Percentiles rank a stretch among this genome's conserved stretches.
phyloP scores from a whole-genome alignment of 2,888 invertebrate species.

The Galeopsomyia nigrocyanea region DNA sequence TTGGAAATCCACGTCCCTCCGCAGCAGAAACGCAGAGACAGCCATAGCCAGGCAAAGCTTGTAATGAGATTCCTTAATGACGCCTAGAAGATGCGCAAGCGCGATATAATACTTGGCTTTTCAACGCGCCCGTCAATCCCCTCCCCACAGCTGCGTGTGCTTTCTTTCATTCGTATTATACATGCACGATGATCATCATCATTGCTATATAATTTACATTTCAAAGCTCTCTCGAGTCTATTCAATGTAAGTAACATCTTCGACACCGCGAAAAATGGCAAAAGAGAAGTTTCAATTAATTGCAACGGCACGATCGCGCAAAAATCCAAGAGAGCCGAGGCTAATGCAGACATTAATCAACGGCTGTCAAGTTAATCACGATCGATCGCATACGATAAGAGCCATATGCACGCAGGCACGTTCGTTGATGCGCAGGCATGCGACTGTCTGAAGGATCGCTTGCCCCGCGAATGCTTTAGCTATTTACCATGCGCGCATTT shows the following conservation, averaged over 20 bases:
- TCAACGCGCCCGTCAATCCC: slow-evolving; percentile 19
- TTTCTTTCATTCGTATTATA: background rate
- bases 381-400: slow-evolving; percentile 35
- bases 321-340: slow-evolving; percentile 17
- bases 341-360: slow-evolving; percentile 42
- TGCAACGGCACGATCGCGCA: background rate
- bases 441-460: slow-evolving; percentile 37
- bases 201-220: too few species aligned
- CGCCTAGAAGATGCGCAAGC: slow-evolving; percentile 10
- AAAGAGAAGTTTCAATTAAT: too few species aligned
- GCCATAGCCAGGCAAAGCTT: slow-evolving; percentile 8
- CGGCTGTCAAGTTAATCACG: slow-evolving; percentile 31
- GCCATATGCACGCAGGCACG: background rate
- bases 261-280: too few species aligned
- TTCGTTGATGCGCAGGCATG: slow-evolving; percentile 18
- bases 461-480: background rate
- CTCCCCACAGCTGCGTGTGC: background rate
- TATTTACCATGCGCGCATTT: slow-evolving; percentile 32
- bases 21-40: slow-evolving; percentile 2
- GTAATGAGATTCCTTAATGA: slow-evolving; percentile 42
- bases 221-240: too few species aligned
- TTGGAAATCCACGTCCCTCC: slow-evolving; percentile 40
- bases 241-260: too few species aligned
- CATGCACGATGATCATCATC: too few species aligned
- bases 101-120: slow-evolving; percentile 15